Conservation (phyloP, 1,140 invertebrate genomes). For the Aphidius gifuensis region DNA sequence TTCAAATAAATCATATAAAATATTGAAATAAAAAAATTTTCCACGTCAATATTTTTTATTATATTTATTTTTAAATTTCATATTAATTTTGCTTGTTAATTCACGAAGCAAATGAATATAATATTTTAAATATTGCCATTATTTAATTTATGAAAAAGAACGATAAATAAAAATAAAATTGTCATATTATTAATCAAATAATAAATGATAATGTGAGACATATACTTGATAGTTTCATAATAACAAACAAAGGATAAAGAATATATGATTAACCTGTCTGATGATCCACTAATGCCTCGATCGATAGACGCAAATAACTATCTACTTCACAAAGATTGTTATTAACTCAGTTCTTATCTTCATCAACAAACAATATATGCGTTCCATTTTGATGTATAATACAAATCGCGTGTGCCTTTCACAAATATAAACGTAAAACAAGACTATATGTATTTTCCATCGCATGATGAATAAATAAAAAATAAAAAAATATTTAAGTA, state of each 20-base stretch:
- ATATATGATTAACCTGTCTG: constrained; percentile 22
- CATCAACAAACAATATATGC: constrained; percentile 27
- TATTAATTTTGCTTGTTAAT: too few species aligned
- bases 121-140: neutral
- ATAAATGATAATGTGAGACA: too few species aligned
- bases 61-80: too few species aligned
- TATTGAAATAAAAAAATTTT: too few species aligned
- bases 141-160: too few species aligned
- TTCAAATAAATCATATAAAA: constrained; percentile 2
- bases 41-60: too few species aligned
- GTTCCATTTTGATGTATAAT: constrained; percentile 1
- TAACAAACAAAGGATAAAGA: constrained; percentile 5
- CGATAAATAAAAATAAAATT: too few species aligned
- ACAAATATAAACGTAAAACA: constrained; percentile 12
- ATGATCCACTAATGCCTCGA: constrained; percentile 24
- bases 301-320: constrained; percentile 25
- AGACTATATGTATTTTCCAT: neutral
- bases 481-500: constrained; percentile 21
- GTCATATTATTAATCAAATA: too few species aligned
- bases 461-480: neutral
- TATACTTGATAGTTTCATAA: too few species aligned
- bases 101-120: too few species aligned
- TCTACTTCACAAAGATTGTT: constrained; percentile 23
- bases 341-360: constrained; percentile 26
- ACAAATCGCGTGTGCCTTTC: constrained; percentile 7